phyloP scores from a whole-genome alignment of 2,113 vertebrate genomes.

The Collichthys lucidus region DNA sequence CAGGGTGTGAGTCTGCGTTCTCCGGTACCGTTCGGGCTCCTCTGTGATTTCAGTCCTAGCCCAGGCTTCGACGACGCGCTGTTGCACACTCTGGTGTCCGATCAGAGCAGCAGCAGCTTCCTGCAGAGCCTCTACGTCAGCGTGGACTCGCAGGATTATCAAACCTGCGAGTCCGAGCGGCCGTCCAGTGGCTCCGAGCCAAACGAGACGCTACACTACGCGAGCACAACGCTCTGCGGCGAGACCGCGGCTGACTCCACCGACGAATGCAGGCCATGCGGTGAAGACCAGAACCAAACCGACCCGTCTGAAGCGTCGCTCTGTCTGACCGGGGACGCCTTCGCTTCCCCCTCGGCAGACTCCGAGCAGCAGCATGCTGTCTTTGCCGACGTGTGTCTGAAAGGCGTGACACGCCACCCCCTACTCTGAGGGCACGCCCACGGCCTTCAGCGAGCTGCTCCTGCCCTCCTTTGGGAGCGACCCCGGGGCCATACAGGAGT shows the following conservation, averaged over 20 bases:
- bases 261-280: too few relatives aligned
- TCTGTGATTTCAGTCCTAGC: conserved; percentile 4
- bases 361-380: not conserved
- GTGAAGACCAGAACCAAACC: not conserved
- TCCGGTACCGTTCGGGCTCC: conserved; percentile 66
- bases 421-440: conserved; percentile 52
- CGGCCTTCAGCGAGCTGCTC: conserved; percentile 57
- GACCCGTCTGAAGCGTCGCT: not conserved
- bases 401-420: conserved; percentile 50
- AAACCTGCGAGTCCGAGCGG: conserved; percentile 72
- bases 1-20: conserved; percentile 31
- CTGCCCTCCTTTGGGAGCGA: conserved; percentile 68
- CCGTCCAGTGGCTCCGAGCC: conserved; percentile 43
- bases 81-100: not conserved
- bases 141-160: conserved; percentile 72
- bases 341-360: not conserved
- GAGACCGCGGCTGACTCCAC: not conserved
- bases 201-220: conserved; percentile 20
- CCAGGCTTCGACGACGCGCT: conserved; percentile 11
- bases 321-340: not conserved
- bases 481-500: conserved; percentile 44
- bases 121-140: conserved; percentile 62
- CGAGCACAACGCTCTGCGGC: conserved; percentile 24
- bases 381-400: not conserved
- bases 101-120: conserved; percentile 52